Evolutionary conservation across 64 coral and sea anemone species (phyloP).

Genomic region (Pachyseris speciosa): DNA sequence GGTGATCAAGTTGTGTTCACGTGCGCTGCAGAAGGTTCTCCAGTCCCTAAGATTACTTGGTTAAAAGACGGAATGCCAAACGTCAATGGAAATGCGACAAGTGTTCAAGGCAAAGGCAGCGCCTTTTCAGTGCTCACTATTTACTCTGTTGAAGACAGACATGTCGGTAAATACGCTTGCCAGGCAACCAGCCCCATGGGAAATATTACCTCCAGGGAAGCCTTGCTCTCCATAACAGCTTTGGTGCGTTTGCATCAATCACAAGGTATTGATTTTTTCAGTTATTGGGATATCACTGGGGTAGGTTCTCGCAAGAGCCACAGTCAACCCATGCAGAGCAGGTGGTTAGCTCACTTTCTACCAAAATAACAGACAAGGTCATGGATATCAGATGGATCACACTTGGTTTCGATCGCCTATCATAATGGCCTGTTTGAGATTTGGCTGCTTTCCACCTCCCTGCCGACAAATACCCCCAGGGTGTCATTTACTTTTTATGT

Average conservation of each 20-base stretch:
- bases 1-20: neutral
- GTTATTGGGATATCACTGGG: too few relatives aligned
- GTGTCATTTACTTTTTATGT: too few relatives aligned
- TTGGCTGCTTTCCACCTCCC: too few relatives aligned
- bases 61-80: neutral
- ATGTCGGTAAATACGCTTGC: neutral
- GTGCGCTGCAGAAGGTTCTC: neutral
- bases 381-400: too few relatives aligned
- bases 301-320: too few relatives aligned
- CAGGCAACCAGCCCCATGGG: neutral
- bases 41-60: neutral
- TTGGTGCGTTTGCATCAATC: neutral
- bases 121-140: neutral
- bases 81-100: neutral
- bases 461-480: too few relatives aligned
- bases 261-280: too few relatives aligned
- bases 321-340: too few relatives aligned
- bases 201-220: neutral
- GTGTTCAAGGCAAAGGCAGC: neutral
- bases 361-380: too few relatives aligned
- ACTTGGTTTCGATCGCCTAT: too few relatives aligned
- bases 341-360: too few relatives aligned
- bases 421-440: too few relatives aligned
- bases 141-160: neutral
- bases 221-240: neutral